phyloP scores from a whole-genome alignment of 30 jellyfish, hydroid and myxozoan genomes.

The Clytia hemisphaerica region DNA sequence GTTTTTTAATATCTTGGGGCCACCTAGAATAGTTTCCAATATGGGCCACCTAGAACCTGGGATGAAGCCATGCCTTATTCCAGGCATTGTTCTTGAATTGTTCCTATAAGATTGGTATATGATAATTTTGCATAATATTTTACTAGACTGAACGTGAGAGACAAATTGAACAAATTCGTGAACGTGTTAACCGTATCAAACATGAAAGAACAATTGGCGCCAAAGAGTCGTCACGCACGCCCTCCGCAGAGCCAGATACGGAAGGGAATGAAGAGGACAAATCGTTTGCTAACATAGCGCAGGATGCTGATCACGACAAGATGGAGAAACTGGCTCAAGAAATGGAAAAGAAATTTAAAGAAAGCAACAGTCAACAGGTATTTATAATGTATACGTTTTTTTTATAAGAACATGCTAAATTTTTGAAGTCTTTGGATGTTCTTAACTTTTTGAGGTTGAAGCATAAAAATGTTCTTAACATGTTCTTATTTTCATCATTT shows the following conservation, averaged over 20 bases:
- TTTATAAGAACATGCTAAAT: no score
- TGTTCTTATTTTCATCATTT: no score
- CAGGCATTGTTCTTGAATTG: no score
- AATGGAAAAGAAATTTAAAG: constrained; percentile 64
- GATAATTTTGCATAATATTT: neutral
- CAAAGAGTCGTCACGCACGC: no score
- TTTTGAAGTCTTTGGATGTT: no score
- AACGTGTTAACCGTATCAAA: constrained; percentile 77
- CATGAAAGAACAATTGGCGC: constrained; percentile 58
- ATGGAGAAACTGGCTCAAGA: constrained; percentile 67
- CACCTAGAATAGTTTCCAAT: no score
- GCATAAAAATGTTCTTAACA: no score
- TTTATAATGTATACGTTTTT: no score
- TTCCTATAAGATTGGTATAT: neutral
- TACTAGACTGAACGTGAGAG: constrained; percentile 81
- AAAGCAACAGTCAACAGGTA: constrained; percentile 51
- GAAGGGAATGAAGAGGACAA: neutral
- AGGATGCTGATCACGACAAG: constrained; percentile 38
- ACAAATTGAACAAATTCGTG: constrained; percentile 65
- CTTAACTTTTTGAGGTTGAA: no score
- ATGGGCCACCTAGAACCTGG: no score
- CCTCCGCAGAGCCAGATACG: constrained; percentile 13
- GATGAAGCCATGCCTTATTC: no score
- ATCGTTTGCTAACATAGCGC: neutral
- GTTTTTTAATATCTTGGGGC: no score